Conservation (phyloP, 2,113 vertebrate species). For the Calidris pugnax region DNA sequence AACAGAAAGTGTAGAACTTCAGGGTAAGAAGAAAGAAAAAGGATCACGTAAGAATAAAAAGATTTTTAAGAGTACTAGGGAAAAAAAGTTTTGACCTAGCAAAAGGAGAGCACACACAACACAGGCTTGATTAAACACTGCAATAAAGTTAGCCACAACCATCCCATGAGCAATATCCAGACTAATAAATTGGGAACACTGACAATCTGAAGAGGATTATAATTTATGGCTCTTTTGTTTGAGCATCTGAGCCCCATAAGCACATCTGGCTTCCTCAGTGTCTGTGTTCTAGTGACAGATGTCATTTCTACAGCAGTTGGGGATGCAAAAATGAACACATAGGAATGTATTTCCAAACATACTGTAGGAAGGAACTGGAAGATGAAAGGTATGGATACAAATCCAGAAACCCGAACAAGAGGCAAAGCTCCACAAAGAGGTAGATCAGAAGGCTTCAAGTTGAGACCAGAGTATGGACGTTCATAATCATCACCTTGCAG, state of each 20-base stretch:
- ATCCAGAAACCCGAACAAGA: neutral
- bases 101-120: neutral
- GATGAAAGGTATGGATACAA: neutral
- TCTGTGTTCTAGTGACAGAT: neutral
- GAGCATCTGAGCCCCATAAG: neutral
- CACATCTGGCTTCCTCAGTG: neutral
- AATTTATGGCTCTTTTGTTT: neutral
- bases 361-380: neutral
- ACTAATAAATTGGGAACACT: neutral
- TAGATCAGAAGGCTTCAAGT: neutral
- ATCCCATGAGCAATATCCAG: neutral
- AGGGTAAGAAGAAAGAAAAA: neutral
- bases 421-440: neutral
- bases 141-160: neutral
- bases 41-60: neutral
- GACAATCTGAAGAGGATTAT: neutral
- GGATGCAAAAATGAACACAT: neutral
- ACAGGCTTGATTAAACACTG: neutral
- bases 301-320: neutral
- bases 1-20: neutral
- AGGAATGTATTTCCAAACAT: neutral
- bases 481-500: neutral
- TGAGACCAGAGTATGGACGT: neutral
- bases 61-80: neutral
- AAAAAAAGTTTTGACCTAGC: neutral